Percentiles rank a stretch among this genome's conserved stretches.
Evolutionary conservation across 2,113 vertebrate genomes (phyloP).

Genomic region (Propithecus coquereli): DNA sequence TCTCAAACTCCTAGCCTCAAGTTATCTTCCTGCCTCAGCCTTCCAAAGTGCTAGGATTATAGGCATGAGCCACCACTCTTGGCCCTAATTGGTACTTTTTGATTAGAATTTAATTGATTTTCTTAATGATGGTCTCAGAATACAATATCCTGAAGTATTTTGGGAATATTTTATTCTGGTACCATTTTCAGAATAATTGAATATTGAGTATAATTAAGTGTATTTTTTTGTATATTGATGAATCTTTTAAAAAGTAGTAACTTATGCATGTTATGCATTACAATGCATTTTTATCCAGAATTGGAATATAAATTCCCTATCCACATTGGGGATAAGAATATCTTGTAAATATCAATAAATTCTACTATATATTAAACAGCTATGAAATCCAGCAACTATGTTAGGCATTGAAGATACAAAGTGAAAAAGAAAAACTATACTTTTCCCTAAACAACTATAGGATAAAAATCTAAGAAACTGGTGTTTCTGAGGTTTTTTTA

Average conservation of each 20-base stretch:
- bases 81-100: background rate
- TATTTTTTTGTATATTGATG: background rate
- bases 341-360: background rate
- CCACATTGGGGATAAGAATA: background rate
- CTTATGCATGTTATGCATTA: background rate
- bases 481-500: background rate
- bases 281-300: background rate
- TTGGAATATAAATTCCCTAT: background rate
- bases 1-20: no score
- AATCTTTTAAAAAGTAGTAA: background rate
- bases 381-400: background rate
- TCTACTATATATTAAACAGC: background rate
- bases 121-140: background rate
- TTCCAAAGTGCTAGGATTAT: no score
- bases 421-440: background rate
- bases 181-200: slow-evolving; percentile 22
- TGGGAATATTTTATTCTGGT: background rate
- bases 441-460: background rate
- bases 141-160: background rate
- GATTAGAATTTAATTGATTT: background rate
- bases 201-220: background rate
- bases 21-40: no score
- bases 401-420: background rate
- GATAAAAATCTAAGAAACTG: background rate
- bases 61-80: no score